Conservation (phyloP, 2,113 vertebrate genomes). For the Eubucco bourcierii region DNA sequence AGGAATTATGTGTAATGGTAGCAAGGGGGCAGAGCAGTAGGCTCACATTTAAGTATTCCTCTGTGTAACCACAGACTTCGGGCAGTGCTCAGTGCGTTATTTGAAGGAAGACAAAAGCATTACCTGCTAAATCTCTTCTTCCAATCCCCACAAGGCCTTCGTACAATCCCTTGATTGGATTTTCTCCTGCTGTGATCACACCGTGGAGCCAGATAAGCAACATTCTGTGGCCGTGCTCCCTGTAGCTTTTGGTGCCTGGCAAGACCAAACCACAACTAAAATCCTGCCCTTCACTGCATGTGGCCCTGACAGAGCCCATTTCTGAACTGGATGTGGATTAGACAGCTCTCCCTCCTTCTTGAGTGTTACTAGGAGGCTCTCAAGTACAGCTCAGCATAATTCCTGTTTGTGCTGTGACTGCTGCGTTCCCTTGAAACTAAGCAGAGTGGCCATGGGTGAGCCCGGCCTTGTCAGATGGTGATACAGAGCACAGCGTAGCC, state of each 20-base stretch:
- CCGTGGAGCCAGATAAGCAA: conserved; percentile 91
- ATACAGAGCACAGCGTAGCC: not conserved
- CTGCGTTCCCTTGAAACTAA: not conserved
- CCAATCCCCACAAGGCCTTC: conserved; percentile 86
- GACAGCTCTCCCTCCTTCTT: not conserved
- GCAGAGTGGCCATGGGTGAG: not conserved
- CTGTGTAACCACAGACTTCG: not conserved
- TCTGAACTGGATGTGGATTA: not conserved
- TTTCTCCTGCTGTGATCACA: conserved; percentile 74
- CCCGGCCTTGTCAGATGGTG: not conserved
- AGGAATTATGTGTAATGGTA: too few species aligned
- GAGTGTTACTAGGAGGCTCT: not conserved
- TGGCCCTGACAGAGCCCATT: accelerated
- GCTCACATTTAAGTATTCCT: not conserved
- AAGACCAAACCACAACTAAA: not conserved
- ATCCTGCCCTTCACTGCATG: not conserved
- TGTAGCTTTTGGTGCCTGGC: conserved; percentile 86
- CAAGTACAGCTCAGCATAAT: not conserved
- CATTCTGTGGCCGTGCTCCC: conserved; percentile 90
- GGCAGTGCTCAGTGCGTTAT: not conserved
- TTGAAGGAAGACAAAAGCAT: not conserved
- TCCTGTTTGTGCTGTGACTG: not conserved
- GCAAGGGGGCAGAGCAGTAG: not conserved
- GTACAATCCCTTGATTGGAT: conserved; percentile 86
- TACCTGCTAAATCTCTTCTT: conserved; percentile 87